Conservation (phyloP, 1,140 invertebrate species). For the Drosophila paulistorum region DNA sequence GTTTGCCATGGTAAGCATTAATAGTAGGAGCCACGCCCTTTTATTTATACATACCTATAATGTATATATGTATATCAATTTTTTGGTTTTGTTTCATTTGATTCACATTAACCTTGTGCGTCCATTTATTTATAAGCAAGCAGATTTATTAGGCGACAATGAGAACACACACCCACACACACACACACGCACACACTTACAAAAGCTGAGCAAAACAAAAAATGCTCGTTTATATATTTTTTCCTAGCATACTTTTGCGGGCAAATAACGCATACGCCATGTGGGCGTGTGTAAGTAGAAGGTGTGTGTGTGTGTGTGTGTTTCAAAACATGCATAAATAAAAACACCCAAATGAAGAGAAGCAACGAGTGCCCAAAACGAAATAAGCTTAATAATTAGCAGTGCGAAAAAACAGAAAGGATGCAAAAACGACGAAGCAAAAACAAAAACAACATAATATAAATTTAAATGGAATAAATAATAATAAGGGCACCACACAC, state of each 20-base stretch:
- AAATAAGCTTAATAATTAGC: slow-evolving; percentile 70
- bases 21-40: background rate
- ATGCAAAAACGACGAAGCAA: slow-evolving; percentile 26
- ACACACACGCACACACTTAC: background rate
- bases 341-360: slow-evolving; percentile 5
- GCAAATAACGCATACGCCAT: slow-evolving; percentile 13
- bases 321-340: slow-evolving; percentile 17
- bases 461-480: slow-evolving; percentile 60
- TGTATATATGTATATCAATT: too few species aligned
- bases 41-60: too few species aligned
- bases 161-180: too few species aligned
- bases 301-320: background rate
- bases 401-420: slow-evolving; percentile 12
- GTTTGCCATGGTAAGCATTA: background rate
- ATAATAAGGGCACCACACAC: slow-evolving; percentile 35
- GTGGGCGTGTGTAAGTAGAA: background rate
- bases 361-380: slow-evolving; percentile 3
- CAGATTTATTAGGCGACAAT: slow-evolving; percentile 17
- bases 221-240: background rate
- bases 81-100: background rate
- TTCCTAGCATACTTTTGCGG: slow-evolving; percentile 19
- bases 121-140: slow-evolving; percentile 17
- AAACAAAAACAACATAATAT: slow-evolving; percentile 26
- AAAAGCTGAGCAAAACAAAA: background rate
- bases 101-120: slow-evolving; percentile 8